Evolutionary conservation across 2,113 vertebrate genomes (phyloP), one percentile per base, ranked within the genome.

Genomic region (Lates calcarifer): DNA sequence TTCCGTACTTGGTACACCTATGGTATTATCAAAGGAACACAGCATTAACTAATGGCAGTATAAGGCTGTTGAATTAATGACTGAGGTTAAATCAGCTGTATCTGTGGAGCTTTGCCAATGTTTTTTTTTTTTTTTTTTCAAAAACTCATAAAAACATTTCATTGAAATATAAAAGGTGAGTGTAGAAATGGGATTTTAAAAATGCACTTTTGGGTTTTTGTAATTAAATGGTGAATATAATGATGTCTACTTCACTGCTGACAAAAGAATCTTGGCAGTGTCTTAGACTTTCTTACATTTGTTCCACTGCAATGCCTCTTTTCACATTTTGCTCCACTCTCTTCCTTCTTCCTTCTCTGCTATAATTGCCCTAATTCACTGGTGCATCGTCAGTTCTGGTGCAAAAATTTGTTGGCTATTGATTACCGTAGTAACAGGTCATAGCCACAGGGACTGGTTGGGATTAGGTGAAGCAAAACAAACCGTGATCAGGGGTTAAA

Each of bases 351-450:
- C 53, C 78, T 57, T 67, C 47, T 77, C 41, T 37, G 12, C 56
- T 41, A 68, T 91, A 83, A 91, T 73, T 78, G 63, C 68, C 56
- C 71, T 79, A 84, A 85, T 84, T 82, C 57, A 31, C 60, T 61
- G 73, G 51, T 77, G 73, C 72, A 72, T 84, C 71, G 58, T 61
- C 45, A 22, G 37, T n/a, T 64, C 43, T 51, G 49, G 35, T 29
- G 60, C 17, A 51, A 74, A n/a, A 63, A 82, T 89, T 72, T 70
- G 72, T 57, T 53, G 68, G 43, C 61, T 87, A 91, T 86, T 86
- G 87, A 91, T 91, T 87, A 86, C 78, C 6, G 58, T 63, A 51
- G 69, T 60, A 82, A 91, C 85, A 74, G 65, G 76, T 76, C 83
- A 84, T 15, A 56, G 72, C 33, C 31, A 56, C 1, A 5, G 62